Evolutionary conservation across 2,113 vertebrate species (phyloP), one percentile per base, ranked within the genome.

Genomic region (Setophaga kirtlandii): DNA sequence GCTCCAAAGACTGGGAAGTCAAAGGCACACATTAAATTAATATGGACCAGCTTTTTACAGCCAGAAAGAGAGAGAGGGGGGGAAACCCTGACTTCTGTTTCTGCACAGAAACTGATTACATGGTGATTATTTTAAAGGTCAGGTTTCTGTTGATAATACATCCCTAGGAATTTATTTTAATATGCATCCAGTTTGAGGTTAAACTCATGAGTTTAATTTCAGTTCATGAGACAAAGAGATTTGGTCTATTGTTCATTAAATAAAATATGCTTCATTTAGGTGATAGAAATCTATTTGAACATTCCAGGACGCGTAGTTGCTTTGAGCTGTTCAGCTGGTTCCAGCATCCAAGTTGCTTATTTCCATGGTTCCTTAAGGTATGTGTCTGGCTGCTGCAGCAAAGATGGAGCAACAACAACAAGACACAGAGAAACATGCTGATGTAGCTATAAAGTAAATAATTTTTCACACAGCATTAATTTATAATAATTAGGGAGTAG

Each of bases 81-180:
- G 47, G 8, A 62, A 90, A 19, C 50, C 31, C 8, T 73, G 62
- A 42, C 70, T 92, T 78, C 60, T 91, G 70, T 2, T 91, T 92
- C 91, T 88, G 60, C 59, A 52, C 47, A 85, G 81, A 50, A 89
- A 85, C 77, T 87, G 71, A 62, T 94, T 84, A 59, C 35, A n/a
- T 30, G 30, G 35, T 82, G 55, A 80, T 84, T 94, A 95, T 94
- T 91, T 94, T 94, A 64, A 71, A 90, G 28, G 42, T 90, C 69
- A 87, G 59, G 91, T 92, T 41, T 81, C 71, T 81, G 63, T 80
- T 90, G 71, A 77, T 86, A 88, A 85, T 62, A 39, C 30, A 74
- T 44, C 53, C 49, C 25, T 68, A 75, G 65, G 58, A 91, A 89
- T 87, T 68, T 84, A 21, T 92, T 90, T 80, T 76, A 87, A 35